phyloP scores from a whole-genome alignment of 2,888 invertebrate species.

The Chalcosyrphus nemorum region DNA sequence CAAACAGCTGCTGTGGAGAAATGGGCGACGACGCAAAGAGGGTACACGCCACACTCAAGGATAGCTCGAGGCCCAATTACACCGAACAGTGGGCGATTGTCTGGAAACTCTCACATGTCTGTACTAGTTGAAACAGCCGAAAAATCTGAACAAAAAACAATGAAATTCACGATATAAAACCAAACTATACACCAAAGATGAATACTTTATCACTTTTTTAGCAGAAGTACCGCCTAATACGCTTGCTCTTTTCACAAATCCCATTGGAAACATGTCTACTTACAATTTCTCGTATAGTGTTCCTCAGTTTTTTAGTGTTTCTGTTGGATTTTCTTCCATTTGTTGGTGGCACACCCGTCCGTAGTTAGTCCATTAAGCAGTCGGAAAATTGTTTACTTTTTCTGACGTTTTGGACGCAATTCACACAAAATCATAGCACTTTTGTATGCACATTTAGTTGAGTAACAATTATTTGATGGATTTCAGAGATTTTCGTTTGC shows the following conservation, averaged over 20 bases:
- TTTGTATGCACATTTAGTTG: slow-evolving; percentile 7
- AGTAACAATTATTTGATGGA: slow-evolving; percentile 16
- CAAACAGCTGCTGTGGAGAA: slow-evolving; percentile 8
- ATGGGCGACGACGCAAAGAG: background rate
- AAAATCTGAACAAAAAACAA: too few species aligned
- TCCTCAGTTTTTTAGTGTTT: background rate
- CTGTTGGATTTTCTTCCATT: slow-evolving; percentile 60
- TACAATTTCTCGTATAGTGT: slow-evolving; percentile 36
- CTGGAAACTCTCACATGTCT: slow-evolving; percentile 2
- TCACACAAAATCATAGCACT: slow-evolving; percentile 20
- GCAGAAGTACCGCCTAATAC: background rate
- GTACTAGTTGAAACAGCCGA: background rate
- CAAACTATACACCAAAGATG: background rate
- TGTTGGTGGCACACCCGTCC: slow-evolving; percentile 22
- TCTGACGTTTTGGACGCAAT: slow-evolving; percentile 17
- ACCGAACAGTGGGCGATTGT: slow-evolving; percentile 3
- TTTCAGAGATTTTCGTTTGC: slow-evolving; percentile 25
- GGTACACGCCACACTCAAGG: slow-evolving; percentile 32
- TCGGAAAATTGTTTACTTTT: slow-evolving; percentile 51
- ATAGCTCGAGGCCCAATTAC: background rate
- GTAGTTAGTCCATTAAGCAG: slow-evolving; percentile 17
- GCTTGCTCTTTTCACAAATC: slow-evolving; percentile 28
- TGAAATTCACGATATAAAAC: too few species aligned
- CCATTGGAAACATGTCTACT: slow-evolving; percentile 24
- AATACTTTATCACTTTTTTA: background rate